Evolutionary conservation across 2,797 vertebrate species (phyloP), one percentile per base, ranked within the genome.

Genomic region (Sylvilagus floridanus): DNA sequence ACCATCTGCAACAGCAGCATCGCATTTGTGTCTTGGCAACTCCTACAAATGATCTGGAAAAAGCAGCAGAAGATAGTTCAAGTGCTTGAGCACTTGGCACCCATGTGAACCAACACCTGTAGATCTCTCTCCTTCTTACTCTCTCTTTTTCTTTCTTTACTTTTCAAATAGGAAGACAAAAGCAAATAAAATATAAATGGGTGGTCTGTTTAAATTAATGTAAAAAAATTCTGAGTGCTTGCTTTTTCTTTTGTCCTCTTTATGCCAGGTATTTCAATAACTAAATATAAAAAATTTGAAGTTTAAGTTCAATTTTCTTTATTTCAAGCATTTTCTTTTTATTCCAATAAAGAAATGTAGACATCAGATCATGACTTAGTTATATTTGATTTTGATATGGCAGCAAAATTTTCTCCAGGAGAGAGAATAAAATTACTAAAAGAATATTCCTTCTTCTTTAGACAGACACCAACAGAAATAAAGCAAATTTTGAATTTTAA

Each of bases 221-320:
- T 42, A 42, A 42, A 42, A 42, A 42, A 42, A 8, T 42, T 42
- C 76, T 57, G 71, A 83, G 11, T 54, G 28, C 24, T 82, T 90
- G 72, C 14, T 77, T 81, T 88, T 72, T 77, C 16, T 82, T 89
- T 86, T 37, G 47, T 68, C 14, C 37, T 72, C 8, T 79, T 71
- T 89, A 32, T 77, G 35, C 78, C 77, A 66, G 7, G 4, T 77
- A 3, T 83, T 86, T 94, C 81, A 50, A 86, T 77, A 89, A 37
- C 32, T 63, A 42, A 95, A 26, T 47, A 4, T 32, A 35, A 52
- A 85, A 82, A 37, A 73, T 14, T 83, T 28, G 32, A 73, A 94
- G 79, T 54, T 30, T 86, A 17, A 4, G 52, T 90, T 94, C 50
- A 13, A 0, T 57, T 83, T 95, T 68, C 0, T 87, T 87, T 84